Conservation (phyloP, 2,888 invertebrate species). For the Amaurobius ferox region DNA sequence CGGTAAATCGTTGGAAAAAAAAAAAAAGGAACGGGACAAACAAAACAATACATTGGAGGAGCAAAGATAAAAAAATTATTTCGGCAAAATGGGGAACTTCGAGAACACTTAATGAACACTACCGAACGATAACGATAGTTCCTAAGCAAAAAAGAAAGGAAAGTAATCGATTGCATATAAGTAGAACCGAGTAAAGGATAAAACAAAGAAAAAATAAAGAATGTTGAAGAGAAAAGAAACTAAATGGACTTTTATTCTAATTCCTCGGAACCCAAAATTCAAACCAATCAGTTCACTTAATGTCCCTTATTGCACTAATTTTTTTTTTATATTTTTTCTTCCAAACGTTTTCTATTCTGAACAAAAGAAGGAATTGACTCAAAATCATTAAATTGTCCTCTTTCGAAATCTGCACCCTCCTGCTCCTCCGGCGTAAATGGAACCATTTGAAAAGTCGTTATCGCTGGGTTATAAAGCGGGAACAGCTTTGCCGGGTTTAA, state of each 20-base stretch:
- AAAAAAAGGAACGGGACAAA: slow-evolving; percentile 21
- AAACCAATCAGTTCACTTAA: slow-evolving; percentile 69
- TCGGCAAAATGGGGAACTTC: slow-evolving; percentile 29
- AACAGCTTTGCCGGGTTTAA: slow-evolving; percentile 71
- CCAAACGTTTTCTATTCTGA: slow-evolving; percentile 14
- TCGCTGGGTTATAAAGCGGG: slow-evolving; percentile 60
- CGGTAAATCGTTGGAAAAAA: slow-evolving; percentile 45
- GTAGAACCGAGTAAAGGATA: slow-evolving; percentile 11
- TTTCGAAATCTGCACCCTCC: slow-evolving; percentile 26
- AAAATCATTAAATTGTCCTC: slow-evolving; percentile 71
- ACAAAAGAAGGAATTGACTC: slow-evolving; percentile 66
- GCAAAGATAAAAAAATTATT: slow-evolving; percentile 41
- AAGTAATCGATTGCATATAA: slow-evolving; percentile 49
- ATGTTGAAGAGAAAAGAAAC: slow-evolving; percentile 44
- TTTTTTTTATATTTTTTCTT: slow-evolving; percentile 22
- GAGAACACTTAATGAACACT: slow-evolving; percentile 65
- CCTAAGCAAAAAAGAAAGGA: background rate
- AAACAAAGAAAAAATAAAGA: slow-evolving; percentile 20
- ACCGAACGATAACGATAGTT: slow-evolving; percentile 63
- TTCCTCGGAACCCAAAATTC: slow-evolving; percentile 68
- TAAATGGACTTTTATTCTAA: slow-evolving; percentile 70
- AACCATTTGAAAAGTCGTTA: slow-evolving; percentile 69
- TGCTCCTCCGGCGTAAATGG: slow-evolving; percentile 51
- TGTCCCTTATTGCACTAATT: slow-evolving; percentile 69
- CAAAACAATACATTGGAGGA: background rate